Evolutionary conservation across 2,797 vertebrate genomes (phyloP), one percentile per base, ranked within the genome.

Genomic region (Rhabdomys pumilio): DNA sequence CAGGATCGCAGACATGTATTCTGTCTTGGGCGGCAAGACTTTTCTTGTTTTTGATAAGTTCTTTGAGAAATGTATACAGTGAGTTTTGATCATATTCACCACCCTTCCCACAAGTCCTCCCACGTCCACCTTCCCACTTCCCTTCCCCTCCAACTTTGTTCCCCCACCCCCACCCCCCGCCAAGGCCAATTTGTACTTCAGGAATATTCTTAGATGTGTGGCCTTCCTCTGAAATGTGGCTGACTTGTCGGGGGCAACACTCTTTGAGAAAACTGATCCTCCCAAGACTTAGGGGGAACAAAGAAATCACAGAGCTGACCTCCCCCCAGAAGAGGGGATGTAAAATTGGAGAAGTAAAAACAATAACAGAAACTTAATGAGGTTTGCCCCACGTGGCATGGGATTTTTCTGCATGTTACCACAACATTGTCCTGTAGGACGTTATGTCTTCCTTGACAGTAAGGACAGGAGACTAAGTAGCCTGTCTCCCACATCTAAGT

Each of bases 361-460:
- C 84, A 65, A 19, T 76, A 29, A 19, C 41, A 94, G 73, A 94
- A 59, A 9, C 57, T 65, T 38, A 29, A 11, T 87, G 8, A 55
- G n/a, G 5, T 44, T 63, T n/a, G 61, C 65, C 57, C 10, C 0
- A 34, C 0, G 4, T 47, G 17, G 6, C 6, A 1, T 93, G 1
- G 1, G 12, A 14, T 50, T 89, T 91, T 72, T n/a, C 90, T 82
- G 47, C 24, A 3, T 38, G 0, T 65, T 19, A 19, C 72, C 65
- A 82, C 41, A 41, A 22, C 5, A 50, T 20, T 41, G 50, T 38
- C 63, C 11, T 24, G 15, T 4, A 0, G 50, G 14, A 1, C 76
- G 8, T 38, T 61, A 22, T 65, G 38, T 63, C 41, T 47, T 44
- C 17, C 3, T 0, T 17, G 31, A 14, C 2, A 63, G 61, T 17